Base-by-base conservation (phyloP, 2,113 vertebrate species). In the Oxyura jamaicensis region DNA sequence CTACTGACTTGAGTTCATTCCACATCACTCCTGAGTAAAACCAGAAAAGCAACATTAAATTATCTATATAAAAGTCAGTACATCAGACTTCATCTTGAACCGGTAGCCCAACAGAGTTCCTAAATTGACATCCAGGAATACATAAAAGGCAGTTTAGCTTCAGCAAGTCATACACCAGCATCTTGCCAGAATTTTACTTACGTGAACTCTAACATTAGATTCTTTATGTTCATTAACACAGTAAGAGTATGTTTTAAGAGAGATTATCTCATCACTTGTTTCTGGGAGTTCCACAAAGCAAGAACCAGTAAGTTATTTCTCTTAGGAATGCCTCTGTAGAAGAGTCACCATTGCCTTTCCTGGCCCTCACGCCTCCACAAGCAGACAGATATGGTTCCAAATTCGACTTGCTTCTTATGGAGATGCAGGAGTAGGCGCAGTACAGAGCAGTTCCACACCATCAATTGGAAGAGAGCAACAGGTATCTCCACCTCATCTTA, bases 381-480 rank as follows among this genome's bases (percentile, higher is more conserved):
- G 55, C 26, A 56, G 71, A 77, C 11, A 58, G 22, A 42, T 11
- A 46, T 0, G 0, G 2, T 67, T 59, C 60, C 60, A 33, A 95
- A 42, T 14, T 74, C 31, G 26, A 52, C 33, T 75, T 35, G 5
- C 4, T 28, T 88, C 52, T n/a, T 17, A 16, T 0, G 1, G 46
- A 56, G 52, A 67, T 46, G 28, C 25, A 80, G 59, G 2, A 20
- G 31, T 44, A 87, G 11, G 18, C 11, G 13, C 12, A 53, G n/a
- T 3, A 48, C 10, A 71, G 50, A 69, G 5, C 23, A 39, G 8
- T 39, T 86, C 3, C 2, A 3, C 55, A 74, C 15, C 15, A 55
- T 14, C 29, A 67, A 20, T 60, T 4, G 5, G 13, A 31, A 71
- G 86, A 87, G 18, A 77, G 6, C 12, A 46, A 63, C 58, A 83